Percentiles rank a stretch among this genome's conserved stretches.
Evolutionary conservation across 2,888 invertebrate genomes (phyloP).

Genomic region (Napeogenes sylphis): DNA sequence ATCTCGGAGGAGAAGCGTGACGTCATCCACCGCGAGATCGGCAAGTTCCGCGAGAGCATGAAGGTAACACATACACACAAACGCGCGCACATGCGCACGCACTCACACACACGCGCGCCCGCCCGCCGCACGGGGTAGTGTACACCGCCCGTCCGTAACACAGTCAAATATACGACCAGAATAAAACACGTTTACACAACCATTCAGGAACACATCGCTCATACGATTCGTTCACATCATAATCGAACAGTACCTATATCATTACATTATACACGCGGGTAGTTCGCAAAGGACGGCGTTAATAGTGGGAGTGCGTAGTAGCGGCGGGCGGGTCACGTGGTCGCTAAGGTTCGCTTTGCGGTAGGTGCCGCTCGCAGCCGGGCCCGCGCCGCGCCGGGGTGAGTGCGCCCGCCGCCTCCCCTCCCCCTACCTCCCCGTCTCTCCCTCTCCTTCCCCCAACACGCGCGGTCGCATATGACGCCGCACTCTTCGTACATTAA

Average conservation of each 20-base stretch:
- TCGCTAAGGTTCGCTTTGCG: conserved; percentile 28
- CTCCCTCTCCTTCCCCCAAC: conserved; percentile 10
- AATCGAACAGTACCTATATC: no score
- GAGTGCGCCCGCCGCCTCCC: conserved; percentile 13
- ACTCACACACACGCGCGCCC: conserved; percentile 21
- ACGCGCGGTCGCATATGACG: conserved; percentile 17
- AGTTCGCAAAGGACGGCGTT: conserved; percentile 16
- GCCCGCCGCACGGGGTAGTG: conserved; percentile 12
- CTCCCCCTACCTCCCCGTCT: conserved; percentile 12
- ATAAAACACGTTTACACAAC: neutral
- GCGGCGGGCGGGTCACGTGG: conserved; percentile 17
- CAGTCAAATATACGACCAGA: conserved; percentile 11
- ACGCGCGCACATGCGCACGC: conserved; percentile 13
- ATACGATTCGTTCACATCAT: no score
- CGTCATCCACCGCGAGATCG: conserved; percentile 97
- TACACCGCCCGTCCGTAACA: conserved; percentile 1
- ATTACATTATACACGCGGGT: no score
- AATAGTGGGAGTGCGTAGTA: conserved; percentile 4
- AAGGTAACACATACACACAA: conserved; percentile 79
- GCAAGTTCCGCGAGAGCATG: conserved; percentile 97
- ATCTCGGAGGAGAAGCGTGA: conserved; percentile 98
- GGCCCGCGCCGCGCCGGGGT: conserved; percentile 22
- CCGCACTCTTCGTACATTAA: conserved; percentile 4
- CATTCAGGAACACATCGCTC: neutral
- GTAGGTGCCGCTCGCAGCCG: conserved; percentile 22